A percentile compares a stretch with the other conserved stretches of the same genome.
phyloP scores from a whole-genome alignment of 2,113 vertebrate genomes.

The Ascaphus truei region DNA sequence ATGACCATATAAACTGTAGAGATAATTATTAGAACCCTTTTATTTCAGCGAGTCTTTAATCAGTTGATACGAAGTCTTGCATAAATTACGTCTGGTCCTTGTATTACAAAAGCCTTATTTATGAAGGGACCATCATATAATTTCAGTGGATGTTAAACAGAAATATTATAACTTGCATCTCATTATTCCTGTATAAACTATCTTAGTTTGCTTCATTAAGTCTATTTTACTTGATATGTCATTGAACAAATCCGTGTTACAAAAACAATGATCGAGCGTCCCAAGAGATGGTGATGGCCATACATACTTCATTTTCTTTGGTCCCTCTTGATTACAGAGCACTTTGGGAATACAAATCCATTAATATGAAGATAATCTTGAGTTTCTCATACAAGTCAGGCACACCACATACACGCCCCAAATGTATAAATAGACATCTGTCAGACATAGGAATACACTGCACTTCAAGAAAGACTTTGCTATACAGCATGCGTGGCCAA shows the following conservation, averaged over 20 bases:
- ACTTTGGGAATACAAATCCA: not conserved
- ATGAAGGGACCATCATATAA: not conserved
- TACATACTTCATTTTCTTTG: not conserved
- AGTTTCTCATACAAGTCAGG: not conserved
- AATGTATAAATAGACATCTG: constrained; percentile 11
- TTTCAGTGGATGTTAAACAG: not conserved
- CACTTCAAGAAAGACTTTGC: not conserved
- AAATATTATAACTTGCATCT: not conserved
- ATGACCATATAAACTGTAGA: not conserved
- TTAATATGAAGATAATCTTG: not conserved
- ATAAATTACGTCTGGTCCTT: not conserved
- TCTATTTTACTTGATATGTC: constrained; percentile 12
- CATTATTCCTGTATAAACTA: constrained; percentile 21
- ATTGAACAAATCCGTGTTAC: constrained; percentile 1
- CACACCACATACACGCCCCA: not conserved
- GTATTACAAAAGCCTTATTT: not conserved
- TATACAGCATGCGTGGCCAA: too few relatives aligned
- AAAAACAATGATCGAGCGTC: not conserved
- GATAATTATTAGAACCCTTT: not conserved
- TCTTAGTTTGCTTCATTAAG: constrained; percentile 8
- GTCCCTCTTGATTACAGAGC: not conserved
- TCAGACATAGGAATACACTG: not conserved
- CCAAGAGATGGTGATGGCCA: not conserved
- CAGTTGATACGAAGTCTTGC: not conserved
- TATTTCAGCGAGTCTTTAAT: not conserved